These are phyloP conservation scores for Phrixothrix hirtus DNA, from an alignment of 2,888 invertebrate genomes.

Conservation along the genomic window DNA sequence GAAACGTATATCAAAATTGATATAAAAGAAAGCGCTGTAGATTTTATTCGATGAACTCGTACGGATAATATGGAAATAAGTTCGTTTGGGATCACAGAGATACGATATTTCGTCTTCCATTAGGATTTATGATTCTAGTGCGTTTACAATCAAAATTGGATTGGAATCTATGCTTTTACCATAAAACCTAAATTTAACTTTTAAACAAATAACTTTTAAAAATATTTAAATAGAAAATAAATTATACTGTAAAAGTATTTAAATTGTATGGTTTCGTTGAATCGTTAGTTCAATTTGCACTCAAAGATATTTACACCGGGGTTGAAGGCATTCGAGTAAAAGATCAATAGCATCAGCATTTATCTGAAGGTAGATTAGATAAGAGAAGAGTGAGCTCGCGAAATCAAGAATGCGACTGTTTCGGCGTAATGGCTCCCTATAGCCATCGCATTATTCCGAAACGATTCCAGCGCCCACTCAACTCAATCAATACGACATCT, in stretches of 20 bases:
- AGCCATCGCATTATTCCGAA: slow-evolving; percentile 41
- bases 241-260: too few species aligned
- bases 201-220: not conserved
- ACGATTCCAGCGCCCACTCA: slow-evolving; percentile 39
- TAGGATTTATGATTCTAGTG: slow-evolving; percentile 8
- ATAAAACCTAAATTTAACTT: not conserved
- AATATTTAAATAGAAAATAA: too few species aligned
- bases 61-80: slow-evolving; percentile 17
- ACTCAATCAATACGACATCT: slow-evolving; percentile 43
- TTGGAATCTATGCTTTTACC: not conserved
- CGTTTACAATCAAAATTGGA: slow-evolving; percentile 3
- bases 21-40: slow-evolving; percentile 2
- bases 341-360: slow-evolving; percentile 24
- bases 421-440: slow-evolving; percentile 41
- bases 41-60: slow-evolving; percentile 5
- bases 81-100: slow-evolving; percentile 3
- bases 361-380: slow-evolving; percentile 30
- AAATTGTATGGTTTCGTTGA: too few species aligned
- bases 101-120: slow-evolving; percentile 10
- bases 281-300: slow-evolving; percentile 9
- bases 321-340: slow-evolving; percentile 11
- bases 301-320: slow-evolving; percentile 6
- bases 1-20: slow-evolving; percentile 1
- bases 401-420: slow-evolving; percentile 44
- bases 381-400: slow-evolving; percentile 25